These are phyloP conservation scores for Stichodactyla helianthus DNA, from an alignment of 64 coral and sea anemone genomes.

Conservation along the genomic window DNA sequence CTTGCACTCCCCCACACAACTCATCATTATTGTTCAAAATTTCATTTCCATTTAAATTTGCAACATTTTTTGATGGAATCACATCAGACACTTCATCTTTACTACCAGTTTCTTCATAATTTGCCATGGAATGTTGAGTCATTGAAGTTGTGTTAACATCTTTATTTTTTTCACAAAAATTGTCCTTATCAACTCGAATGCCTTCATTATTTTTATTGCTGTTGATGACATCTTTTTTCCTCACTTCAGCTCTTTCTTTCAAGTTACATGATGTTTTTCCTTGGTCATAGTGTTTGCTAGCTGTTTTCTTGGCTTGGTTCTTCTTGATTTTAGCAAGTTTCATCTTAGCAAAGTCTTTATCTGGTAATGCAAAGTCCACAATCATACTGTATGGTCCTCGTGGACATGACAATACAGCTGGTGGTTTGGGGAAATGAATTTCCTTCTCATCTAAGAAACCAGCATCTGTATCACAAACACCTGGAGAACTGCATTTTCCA, in stretches of 20 bases:
- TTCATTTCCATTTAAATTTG: neutral
- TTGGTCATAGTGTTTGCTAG: neutral
- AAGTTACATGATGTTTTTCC: neutral
- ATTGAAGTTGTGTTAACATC: neutral
- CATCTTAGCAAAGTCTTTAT: conserved; percentile 84
- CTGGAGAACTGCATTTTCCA: neutral
- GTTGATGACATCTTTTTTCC: neutral
- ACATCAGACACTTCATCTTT: neutral
- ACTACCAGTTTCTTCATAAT: neutral
- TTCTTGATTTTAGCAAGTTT: conserved; percentile 81
- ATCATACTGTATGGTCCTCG: conserved; percentile 50
- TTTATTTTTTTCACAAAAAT: neutral
- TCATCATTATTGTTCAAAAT: neutral
- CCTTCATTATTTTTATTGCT: neutral
- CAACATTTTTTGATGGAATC: neutral
- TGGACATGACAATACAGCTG: conserved; percentile 24
- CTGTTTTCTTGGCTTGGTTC: conserved; percentile 1
- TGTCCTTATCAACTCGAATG: neutral
- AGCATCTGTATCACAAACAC: neutral
- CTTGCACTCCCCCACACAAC: neutral
- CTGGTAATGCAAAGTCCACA: conserved; percentile 81
- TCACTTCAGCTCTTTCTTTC: neutral
- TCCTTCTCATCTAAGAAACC: neutral
- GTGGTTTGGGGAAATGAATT: conserved; percentile 50
- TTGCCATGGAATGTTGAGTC: neutral